Evolutionary conservation across 2,113 vertebrate genomes (phyloP), one percentile per base, ranked within the genome.

Genomic region (Thryonomys swinderianus): DNA sequence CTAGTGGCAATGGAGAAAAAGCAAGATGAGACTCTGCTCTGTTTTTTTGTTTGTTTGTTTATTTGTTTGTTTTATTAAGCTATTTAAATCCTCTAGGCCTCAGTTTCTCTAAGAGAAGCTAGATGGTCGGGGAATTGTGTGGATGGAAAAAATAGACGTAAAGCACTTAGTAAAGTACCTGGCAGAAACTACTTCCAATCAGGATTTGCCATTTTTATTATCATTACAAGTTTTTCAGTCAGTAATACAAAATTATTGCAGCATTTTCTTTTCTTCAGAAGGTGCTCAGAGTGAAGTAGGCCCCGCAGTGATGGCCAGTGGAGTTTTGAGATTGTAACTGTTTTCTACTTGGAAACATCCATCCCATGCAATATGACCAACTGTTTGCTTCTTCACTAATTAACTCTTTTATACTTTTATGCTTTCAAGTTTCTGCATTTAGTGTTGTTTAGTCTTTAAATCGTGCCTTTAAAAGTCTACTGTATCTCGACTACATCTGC

Each of bases 401-500:
- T 62, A 74, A 71, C 45, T 53, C 7, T 45, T 85, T 86, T 5
- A 45, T 51, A 3, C 9, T 81, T 30, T 7, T 34, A 25, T 37
- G n/a, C 48, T 45, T 48, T 48, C 64, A 78, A 51, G 66, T 89
- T 66, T 83, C 59, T 76, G 57, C 27, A 61, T 48, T 69, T 69
- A 90, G 62, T 14, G 3, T 45, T 40, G 69, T 71, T 48, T 25
- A 23, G 91, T 76, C 61, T 61, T 89, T 94, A 88, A 87, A 66
- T 95, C 85, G 42, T 5, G 59, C 69, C 83, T 91, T 81, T 40
- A 76, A 61, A 88, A 74, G 37, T 30, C 86, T 37, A 23, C 48
- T 91, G 76, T 91, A 88, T 82, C 55, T 93, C 93, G 30, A 30
- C 34, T 79, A 96, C 96, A 95, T 96, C 83, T 87, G 86, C 89